Conservation (phyloP, 2,888 invertebrate species). For the Cancer borealis region DNA sequence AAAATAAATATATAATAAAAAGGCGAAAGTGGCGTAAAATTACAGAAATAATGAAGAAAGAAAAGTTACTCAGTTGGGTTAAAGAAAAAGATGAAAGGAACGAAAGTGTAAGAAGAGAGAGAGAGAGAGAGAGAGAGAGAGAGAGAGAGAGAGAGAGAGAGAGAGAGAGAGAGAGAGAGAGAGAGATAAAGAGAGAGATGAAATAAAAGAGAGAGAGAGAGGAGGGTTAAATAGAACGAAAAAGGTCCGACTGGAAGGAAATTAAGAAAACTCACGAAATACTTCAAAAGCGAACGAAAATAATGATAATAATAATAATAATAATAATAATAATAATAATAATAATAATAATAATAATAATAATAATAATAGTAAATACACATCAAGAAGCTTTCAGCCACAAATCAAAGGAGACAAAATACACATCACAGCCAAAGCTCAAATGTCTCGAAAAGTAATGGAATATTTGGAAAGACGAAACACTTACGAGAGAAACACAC, state of each 20-base stretch:
- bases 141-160: background rate
- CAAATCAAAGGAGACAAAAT: background rate
- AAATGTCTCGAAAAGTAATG: background rate
- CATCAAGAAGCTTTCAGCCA: background rate
- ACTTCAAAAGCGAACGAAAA: too few relatives aligned
- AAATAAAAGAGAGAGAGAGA: background rate
- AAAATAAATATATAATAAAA: too few relatives aligned
- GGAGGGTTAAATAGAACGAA: background rate
- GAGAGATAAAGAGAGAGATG: background rate
- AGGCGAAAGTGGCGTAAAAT: too few relatives aligned
- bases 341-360: too few relatives aligned
- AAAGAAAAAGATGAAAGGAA: background rate
- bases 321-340: too few relatives aligned
- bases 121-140: background rate
- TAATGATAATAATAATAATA: too few relatives aligned
- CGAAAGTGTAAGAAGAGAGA: background rate
- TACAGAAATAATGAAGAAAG: background rate
- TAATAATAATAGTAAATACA: too few relatives aligned
- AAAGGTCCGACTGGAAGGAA: too few relatives aligned
- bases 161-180: slow-evolving; percentile 20
- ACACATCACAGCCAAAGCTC: background rate
- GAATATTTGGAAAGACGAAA: background rate
- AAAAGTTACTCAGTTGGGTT: background rate
- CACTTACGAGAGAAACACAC: background rate
- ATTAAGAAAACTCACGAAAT: too few relatives aligned